Conservation (phyloP, 1,140 invertebrate species). For the Hylyphantes graminicola region DNA sequence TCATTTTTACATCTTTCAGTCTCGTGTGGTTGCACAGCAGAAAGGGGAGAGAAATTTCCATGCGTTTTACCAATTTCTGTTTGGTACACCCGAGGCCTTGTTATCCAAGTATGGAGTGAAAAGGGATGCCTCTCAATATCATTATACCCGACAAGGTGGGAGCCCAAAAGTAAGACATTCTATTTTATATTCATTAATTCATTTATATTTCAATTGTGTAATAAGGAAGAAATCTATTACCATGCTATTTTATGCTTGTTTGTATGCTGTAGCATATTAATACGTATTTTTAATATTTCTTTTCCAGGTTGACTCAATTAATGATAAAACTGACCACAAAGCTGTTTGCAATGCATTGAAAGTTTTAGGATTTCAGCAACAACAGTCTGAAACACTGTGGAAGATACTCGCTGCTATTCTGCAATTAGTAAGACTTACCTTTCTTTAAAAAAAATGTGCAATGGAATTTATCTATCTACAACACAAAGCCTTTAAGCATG, state of each 20-base stretch:
- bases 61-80: slow-evolving; percentile 94
- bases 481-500: too few relatives aligned
- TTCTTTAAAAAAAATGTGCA: too few relatives aligned
- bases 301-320: slow-evolving; percentile 61
- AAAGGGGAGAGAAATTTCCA: slow-evolving; percentile 96
- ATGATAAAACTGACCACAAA: slow-evolving; percentile 72
- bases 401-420: slow-evolving; percentile 88
- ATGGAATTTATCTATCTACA: too few relatives aligned
- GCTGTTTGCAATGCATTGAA: slow-evolving; percentile 84
- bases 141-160: slow-evolving; percentile 82
- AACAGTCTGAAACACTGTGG: slow-evolving; percentile 89
- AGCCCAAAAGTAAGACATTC: slow-evolving; percentile 71
- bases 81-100: slow-evolving; percentile 80
- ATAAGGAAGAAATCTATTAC: too few relatives aligned
- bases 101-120: slow-evolving; percentile 78
- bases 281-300: background rate
- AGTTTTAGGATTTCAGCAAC: slow-evolving; percentile 82
- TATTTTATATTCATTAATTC: too few relatives aligned
- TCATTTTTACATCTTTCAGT: slow-evolving; percentile 73
- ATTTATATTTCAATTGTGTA: too few relatives aligned
- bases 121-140: slow-evolving; percentile 78
- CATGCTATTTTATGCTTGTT: too few relatives aligned
- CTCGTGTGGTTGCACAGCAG: slow-evolving; percentile 92
- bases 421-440: slow-evolving; percentile 88
- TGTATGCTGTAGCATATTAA: background rate